Conservation (phyloP, 2,888 invertebrate species). For the Diarsia dahlii region DNA sequence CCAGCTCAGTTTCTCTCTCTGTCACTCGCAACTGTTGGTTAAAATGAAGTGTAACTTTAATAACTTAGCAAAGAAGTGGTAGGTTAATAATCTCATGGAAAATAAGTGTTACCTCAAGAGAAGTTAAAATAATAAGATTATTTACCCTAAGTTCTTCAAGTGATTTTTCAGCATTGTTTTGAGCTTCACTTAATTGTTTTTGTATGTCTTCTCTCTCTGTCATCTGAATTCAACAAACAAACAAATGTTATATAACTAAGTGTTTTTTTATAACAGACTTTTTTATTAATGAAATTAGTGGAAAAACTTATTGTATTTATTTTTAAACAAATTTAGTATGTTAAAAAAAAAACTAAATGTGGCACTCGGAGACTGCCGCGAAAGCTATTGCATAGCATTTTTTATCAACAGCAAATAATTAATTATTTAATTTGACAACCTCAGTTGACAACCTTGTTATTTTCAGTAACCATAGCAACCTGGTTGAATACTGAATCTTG, state of each 20-base stretch:
- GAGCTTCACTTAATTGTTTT: slow-evolving; percentile 78
- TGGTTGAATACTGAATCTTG: too few relatives aligned
- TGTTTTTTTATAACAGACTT: not conserved
- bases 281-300: not conserved
- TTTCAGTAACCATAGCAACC: too few relatives aligned
- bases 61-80: not conserved
- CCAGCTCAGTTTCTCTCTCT: slow-evolving; percentile 82
- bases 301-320: not conserved
- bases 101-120: not conserved
- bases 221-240: slow-evolving; percentile 68
- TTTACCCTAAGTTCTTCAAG: slow-evolving; percentile 79
- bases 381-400: too few relatives aligned
- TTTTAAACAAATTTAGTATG: too few relatives aligned
- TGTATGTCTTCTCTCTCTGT: slow-evolving; percentile 82
- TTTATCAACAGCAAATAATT: too few relatives aligned
- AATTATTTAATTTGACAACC: too few relatives aligned
- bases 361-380: too few relatives aligned
- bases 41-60: not conserved
- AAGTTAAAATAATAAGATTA: slow-evolving; percentile 16
- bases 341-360: too few relatives aligned
- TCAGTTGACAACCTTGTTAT: too few relatives aligned
- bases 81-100: not conserved
- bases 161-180: slow-evolving; percentile 78
- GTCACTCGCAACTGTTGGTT: slow-evolving; percentile 75
- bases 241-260: too few relatives aligned